These are phyloP conservation scores for Athetis lepigone DNA, from an alignment of 2,888 invertebrate species.

Conservation along the genomic window DNA sequence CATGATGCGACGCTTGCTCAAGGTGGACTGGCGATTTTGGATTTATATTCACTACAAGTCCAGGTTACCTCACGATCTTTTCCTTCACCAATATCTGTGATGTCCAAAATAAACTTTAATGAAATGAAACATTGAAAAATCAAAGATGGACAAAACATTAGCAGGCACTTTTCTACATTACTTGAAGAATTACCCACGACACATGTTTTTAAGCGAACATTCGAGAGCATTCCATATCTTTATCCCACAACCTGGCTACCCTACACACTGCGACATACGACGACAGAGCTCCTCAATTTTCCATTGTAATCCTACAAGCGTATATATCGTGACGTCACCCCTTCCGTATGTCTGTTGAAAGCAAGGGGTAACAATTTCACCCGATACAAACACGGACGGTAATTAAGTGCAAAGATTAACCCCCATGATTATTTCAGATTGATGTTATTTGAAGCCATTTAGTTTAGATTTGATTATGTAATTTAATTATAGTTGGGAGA, in stretches of 20 bases:
- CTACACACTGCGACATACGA: conserved; percentile 4
- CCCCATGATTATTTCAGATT: conserved; percentile 17
- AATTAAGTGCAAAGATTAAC: conserved; percentile 42
- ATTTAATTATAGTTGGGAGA: conserved; percentile 19
- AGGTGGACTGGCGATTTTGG: no score
- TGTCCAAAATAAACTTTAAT: no score
- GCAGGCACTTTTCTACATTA: not conserved
- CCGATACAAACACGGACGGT: conserved; percentile 29
- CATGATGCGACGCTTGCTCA: no score
- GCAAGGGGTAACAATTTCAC: conserved; percentile 31
- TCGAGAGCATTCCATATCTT: not conserved
- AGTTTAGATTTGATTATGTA: conserved; percentile 29
- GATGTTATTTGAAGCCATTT: conserved; percentile 11
- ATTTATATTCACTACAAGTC: no score
- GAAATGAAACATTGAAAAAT: no score
- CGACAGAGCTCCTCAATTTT: conserved; percentile 29
- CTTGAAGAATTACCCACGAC: not conserved
- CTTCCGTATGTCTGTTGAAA: conserved; percentile 1
- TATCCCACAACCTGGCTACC: not conserved
- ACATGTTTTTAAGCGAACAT: not conserved
- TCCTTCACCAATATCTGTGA: no score
- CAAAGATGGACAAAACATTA: no score
- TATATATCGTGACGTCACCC: conserved; percentile 19
- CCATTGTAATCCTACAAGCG: conserved; percentile 28
- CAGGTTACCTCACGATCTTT: no score